These are phyloP conservation scores for Ascaphus truei DNA, from an alignment of 2,113 vertebrate genomes.

Conservation along the genomic window DNA sequence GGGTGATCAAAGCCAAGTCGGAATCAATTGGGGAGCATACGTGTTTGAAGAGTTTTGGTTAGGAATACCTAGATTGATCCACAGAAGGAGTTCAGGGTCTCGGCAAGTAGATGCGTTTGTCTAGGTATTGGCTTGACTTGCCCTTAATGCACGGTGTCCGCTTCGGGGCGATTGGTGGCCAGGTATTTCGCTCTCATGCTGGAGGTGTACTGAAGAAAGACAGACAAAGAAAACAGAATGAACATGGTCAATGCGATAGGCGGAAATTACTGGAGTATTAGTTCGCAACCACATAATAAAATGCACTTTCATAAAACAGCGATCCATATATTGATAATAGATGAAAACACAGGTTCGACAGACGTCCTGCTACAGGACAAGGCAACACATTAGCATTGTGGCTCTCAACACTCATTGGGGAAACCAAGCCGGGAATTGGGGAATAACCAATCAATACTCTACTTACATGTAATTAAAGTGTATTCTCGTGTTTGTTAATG, in stretches of 20 bases:
- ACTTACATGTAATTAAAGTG: too few species aligned
- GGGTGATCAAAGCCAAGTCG: conserved; percentile 44
- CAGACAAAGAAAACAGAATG: conserved; percentile 27
- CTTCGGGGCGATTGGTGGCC: conserved; percentile 89
- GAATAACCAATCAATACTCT: too few species aligned
- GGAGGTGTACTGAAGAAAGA: conserved; percentile 87
- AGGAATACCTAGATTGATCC: conserved; percentile 47
- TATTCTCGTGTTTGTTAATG: too few species aligned
- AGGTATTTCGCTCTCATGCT: conserved; percentile 99
- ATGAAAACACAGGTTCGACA: too few species aligned
- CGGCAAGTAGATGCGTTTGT: conserved; percentile 56
- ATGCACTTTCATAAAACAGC: not conserved
- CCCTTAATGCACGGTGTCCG: conserved; percentile 72
- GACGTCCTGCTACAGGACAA: too few species aligned
- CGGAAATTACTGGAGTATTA: too few species aligned
- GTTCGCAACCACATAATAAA: not conserved
- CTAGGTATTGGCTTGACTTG: conserved; percentile 39
- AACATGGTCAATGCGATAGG: conserved; percentile 22
- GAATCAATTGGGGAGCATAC: not conserved
- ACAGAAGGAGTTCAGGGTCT: conserved; percentile 46
- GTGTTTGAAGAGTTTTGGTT: conserved; percentile 31
- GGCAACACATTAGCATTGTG: too few species aligned
- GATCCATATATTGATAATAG: too few species aligned
- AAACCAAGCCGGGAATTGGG: too few species aligned
- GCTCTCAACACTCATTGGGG: too few species aligned